Evolutionary conservation across 2,888 invertebrate species (phyloP), one percentile per base, ranked within the genome.

Genomic region (Synergus japonicus): DNA sequence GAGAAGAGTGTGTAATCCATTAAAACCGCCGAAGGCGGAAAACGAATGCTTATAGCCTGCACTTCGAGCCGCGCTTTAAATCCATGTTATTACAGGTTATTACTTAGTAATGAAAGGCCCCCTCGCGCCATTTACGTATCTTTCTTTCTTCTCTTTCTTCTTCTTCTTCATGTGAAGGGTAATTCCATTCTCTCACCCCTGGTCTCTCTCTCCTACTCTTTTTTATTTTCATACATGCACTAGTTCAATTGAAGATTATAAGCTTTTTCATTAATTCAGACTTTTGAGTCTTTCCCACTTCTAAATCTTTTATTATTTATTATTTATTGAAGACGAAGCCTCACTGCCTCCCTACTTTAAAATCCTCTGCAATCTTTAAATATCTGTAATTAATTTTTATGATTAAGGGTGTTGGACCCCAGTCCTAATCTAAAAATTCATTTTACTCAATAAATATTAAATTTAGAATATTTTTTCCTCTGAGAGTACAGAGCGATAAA

Each of bases 71-170:
- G 84, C 82, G 88, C 87, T 88, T 89, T 88, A 89, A 89, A 88
- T 88, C 86, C 87, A 87, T 86, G 88, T 89, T 89, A 89, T 89
- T 89, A 89, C 86, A 82, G 89, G 89, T 89, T 88, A 89, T 89
- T 89, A 89, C 88, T 83, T 82, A 79, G 87, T 89, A 89, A 89
- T 89, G 87, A 88, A 88, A 88, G 88, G 84, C 85, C 86, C 84
- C 81, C 86, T 87, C 83, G 82, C 85, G 83, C 84, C 88, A 87
- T 87, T 88, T 88, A 87, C 85, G 86, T 85, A 83, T 85, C 81
- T 79, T 43, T 78, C 79, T 76, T 79, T 79, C 60, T 79, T 78
- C 65, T 58, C 63, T 78, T 63, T 41, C 78, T 78, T 46, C 65
- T 54, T 15, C 60, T 29, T 54, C 77, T 58, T 67, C 69, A n/a